Evolutionary conservation across 2,113 vertebrate genomes (phyloP).

Genomic region (Callopanchax toddi): DNA sequence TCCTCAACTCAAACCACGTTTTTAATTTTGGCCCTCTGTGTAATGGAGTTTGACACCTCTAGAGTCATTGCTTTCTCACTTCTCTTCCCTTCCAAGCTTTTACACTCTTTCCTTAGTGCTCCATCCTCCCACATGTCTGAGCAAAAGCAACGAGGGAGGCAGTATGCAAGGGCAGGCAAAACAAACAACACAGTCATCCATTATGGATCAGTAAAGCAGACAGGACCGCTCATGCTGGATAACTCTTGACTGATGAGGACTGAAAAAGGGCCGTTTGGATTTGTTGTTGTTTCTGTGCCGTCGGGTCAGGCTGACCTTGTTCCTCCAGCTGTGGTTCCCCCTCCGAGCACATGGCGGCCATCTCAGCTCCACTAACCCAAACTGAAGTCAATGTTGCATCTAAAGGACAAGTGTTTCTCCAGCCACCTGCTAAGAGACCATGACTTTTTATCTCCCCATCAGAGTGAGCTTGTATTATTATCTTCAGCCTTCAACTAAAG

Average conservation of each 20-base stretch:
- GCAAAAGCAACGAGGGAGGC: conserved; percentile 21
- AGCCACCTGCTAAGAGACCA: conserved; percentile 39
- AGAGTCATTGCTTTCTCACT: not conserved
- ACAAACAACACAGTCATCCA: conserved; percentile 56
- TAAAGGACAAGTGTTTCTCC: conserved; percentile 27
- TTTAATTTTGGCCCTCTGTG: not conserved
- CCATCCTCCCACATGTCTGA: conserved; percentile 33
- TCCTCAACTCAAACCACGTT: too few species aligned
- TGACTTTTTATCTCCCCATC: conserved; percentile 33
- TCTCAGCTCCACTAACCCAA: conserved; percentile 27
- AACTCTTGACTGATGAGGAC: conserved; percentile 43
- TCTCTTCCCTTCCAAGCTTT: too few species aligned
- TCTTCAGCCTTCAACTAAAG: conserved; percentile 34
- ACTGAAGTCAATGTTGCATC: conserved; percentile 32
- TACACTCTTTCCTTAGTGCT: too few species aligned
- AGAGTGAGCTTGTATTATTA: conserved; percentile 30
- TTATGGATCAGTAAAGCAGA: conserved; percentile 57
- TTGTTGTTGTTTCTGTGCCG: conserved; percentile 24
- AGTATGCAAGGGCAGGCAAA: conserved; percentile 14
- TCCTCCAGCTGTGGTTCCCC: conserved; percentile 2
- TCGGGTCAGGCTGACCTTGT: conserved; percentile 38
- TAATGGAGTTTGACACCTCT: conserved; percentile 35
- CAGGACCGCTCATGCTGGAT: conserved; percentile 23
- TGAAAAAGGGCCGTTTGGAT: conserved; percentile 35
- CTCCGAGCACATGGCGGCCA: conserved; percentile 2